These are phyloP conservation scores for Zaprionus taronus DNA, from an alignment of 1,140 invertebrate species.

Conservation along the genomic window DNA sequence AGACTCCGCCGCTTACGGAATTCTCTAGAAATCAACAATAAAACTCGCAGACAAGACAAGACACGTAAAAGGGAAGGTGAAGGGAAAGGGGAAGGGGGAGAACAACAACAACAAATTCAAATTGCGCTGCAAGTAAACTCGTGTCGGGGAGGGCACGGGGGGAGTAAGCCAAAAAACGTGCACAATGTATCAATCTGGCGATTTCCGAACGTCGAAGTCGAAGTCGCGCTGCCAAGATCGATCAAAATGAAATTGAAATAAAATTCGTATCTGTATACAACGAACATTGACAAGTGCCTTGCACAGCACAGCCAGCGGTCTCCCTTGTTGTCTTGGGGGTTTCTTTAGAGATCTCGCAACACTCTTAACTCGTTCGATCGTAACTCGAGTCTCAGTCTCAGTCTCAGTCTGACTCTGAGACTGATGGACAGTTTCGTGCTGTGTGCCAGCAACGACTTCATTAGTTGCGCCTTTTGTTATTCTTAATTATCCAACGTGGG, in stretches of 20 bases:
- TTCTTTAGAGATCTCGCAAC: slow-evolving; percentile 1
- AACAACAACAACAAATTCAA: slow-evolving; percentile 63
- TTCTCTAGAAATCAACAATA: slow-evolving; percentile 75
- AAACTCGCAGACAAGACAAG: slow-evolving; percentile 57
- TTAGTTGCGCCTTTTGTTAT: slow-evolving; percentile 78
- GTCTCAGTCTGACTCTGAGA: too few species aligned
- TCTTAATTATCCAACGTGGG: slow-evolving; percentile 69
- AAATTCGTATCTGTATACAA: slow-evolving; percentile 64
- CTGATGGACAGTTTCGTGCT: slow-evolving; percentile 47
- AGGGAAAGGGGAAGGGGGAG: slow-evolving; percentile 15
- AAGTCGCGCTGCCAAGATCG: slow-evolving; percentile 59
- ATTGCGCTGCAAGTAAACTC: slow-evolving; percentile 80
- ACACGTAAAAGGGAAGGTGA: slow-evolving; percentile 28
- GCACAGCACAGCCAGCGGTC: slow-evolving; percentile 47
- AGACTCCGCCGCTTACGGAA: slow-evolving; percentile 63
- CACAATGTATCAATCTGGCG: slow-evolving; percentile 82
- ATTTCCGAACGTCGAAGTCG: slow-evolving; percentile 49
- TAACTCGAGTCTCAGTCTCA: too few species aligned
- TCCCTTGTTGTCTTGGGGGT: slow-evolving; percentile 10
- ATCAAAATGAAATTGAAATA: slow-evolving; percentile 84
- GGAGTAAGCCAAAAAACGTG: slow-evolving; percentile 79
- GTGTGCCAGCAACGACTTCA: slow-evolving; percentile 55
- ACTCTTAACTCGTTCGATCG: too few species aligned
- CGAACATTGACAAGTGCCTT: slow-evolving; percentile 80
- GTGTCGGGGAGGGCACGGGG: background rate